Percentiles rank a stretch among this genome's conserved stretches.
Conservation (phyloP, 2,888 invertebrate species). For the Pandemis heparana region DNA sequence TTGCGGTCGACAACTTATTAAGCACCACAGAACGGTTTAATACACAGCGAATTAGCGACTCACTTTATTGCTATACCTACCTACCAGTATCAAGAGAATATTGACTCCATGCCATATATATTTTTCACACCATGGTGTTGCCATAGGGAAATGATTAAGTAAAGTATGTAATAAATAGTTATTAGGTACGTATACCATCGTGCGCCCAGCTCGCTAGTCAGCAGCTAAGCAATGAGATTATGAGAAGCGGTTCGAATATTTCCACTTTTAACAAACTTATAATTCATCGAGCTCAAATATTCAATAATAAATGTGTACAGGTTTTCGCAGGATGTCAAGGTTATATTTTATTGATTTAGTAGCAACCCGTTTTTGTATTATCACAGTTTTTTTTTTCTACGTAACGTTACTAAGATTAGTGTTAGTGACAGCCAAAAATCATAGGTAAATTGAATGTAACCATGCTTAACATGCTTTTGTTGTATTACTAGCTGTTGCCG, state of each 20-base stretch:
- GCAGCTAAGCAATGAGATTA: background rate
- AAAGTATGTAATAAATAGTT: too few relatives aligned
- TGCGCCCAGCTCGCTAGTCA: background rate
- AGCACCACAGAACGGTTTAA: background rate
- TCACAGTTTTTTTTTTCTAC: background rate
- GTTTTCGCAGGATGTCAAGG: constrained; percentile 9
- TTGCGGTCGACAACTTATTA: background rate
- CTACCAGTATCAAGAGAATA: too few relatives aligned
- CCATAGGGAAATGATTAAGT: background rate
- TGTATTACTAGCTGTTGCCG: too few relatives aligned
- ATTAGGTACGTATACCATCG: background rate
- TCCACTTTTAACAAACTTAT: background rate
- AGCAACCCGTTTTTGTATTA: background rate
- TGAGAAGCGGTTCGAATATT: background rate
- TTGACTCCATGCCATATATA: too few relatives aligned
- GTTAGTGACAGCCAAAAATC: too few relatives aligned
- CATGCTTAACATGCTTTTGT: too few relatives aligned
- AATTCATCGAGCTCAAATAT: background rate
- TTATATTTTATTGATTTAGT: background rate
- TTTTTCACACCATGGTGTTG: background rate
- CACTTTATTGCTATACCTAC: too few relatives aligned
- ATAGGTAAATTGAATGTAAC: too few relatives aligned
- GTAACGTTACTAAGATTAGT: too few relatives aligned
- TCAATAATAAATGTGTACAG: background rate
- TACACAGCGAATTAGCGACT: background rate